phyloP scores from a whole-genome alignment of 1,140 invertebrate genomes.

The Neodiprion fabricii region DNA sequence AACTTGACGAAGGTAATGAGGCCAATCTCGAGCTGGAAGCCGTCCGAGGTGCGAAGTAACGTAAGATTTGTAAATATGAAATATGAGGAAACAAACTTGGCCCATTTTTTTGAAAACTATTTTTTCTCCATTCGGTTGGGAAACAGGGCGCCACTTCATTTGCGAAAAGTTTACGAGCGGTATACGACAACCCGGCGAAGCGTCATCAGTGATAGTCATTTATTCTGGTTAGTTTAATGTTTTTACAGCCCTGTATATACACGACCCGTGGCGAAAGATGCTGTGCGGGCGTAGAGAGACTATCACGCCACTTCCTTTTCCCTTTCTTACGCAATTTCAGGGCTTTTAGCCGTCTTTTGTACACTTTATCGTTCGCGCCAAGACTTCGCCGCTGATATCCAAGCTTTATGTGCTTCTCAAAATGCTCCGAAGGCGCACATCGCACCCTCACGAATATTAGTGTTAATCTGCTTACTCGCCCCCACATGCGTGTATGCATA shows the following conservation, averaged over 20 bases:
- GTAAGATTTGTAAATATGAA: too few species aligned
- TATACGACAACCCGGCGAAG: background rate
- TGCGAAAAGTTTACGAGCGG: background rate
- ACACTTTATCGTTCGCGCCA: background rate
- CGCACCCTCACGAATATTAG: background rate
- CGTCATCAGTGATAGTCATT: constrained; percentile 16
- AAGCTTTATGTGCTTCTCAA: constrained; percentile 4
- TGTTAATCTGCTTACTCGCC: background rate
- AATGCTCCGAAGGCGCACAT: background rate
- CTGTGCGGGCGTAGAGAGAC: background rate
- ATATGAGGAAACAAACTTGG: too few species aligned
- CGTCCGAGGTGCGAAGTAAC: too few species aligned
- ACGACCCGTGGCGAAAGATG: background rate
- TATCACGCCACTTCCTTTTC: background rate
- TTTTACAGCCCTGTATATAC: background rate
- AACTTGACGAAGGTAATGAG: too few species aligned
- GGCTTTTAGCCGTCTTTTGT: constrained; percentile 12
- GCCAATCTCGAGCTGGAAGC: too few species aligned
- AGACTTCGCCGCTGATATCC: background rate
- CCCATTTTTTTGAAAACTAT: too few species aligned
- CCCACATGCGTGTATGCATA: too few species aligned
- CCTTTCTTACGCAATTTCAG: background rate
- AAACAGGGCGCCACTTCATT: background rate
- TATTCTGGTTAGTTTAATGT: constrained; percentile 22
- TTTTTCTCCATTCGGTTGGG: background rate